phyloP scores from a whole-genome alignment of 2,888 invertebrate genomes.

The Pomacea canaliculata region DNA sequence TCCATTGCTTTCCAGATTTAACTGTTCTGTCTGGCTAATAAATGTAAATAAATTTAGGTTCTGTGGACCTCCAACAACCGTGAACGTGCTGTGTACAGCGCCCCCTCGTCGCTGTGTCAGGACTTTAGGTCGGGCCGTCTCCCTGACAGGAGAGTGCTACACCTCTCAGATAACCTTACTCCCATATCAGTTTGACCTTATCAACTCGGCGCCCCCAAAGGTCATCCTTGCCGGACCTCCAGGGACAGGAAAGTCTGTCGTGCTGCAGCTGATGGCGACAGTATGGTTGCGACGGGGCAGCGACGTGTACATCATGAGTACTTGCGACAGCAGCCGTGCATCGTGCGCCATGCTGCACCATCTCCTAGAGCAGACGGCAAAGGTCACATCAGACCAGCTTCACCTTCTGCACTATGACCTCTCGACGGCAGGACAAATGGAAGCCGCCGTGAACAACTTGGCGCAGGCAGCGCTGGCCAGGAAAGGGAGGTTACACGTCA shows the following conservation, averaged over 20 bases:
- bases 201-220: background rate
- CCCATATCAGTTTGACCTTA: slow-evolving; percentile 1
- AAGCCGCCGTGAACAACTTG: too few species aligned
- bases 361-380: background rate
- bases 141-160: background rate
- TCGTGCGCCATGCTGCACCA: slow-evolving; percentile 1
- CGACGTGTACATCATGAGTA: slow-evolving; percentile 4
- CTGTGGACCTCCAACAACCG: slow-evolving; percentile 16
- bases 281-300: slow-evolving; percentile 1
- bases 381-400: background rate
- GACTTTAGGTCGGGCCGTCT: slow-evolving; percentile 2
- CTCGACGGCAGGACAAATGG: too few species aligned
- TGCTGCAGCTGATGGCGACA: slow-evolving; percentile 1
- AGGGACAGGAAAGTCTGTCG: background rate
- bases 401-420: too few species aligned
- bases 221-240: background rate
- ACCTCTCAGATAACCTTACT: background rate
- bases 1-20: too few species aligned
- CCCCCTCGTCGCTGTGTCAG: background rate
- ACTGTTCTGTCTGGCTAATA: too few species aligned
- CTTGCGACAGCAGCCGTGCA: background rate
- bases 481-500: too few species aligned
- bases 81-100: background rate
- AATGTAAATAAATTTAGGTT: slow-evolving; percentile 4
- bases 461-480: too few species aligned